A percentile compares a stretch with the other conserved stretches of the same genome.
Conservation (phyloP, 2,113 vertebrate species). For the Cettia cetti region DNA sequence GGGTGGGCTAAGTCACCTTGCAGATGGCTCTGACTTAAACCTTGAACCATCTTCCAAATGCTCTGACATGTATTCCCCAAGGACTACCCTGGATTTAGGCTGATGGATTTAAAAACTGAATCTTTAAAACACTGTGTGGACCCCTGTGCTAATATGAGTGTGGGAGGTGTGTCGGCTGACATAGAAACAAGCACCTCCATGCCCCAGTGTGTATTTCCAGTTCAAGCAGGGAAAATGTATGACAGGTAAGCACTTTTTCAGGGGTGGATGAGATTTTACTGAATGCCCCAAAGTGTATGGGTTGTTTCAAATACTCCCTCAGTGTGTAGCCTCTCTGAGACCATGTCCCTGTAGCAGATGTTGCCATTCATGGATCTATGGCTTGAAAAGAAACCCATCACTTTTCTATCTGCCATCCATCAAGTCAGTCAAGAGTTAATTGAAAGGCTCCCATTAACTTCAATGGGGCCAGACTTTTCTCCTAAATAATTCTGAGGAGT, state of each 20-base stretch:
- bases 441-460: constrained; percentile 46
- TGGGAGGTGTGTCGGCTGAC: not conserved
- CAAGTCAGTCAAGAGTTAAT: constrained; percentile 54
- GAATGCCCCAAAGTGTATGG: not conserved
- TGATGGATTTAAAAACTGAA: not conserved
- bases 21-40: not conserved
- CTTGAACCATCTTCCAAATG: not conserved
- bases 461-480: constrained; percentile 39
- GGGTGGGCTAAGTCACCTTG: not conserved
- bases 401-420: not conserved
- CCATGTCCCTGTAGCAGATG: not conserved
- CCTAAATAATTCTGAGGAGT: constrained; percentile 63
- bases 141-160: not conserved
- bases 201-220: not conserved
- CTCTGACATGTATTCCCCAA: not conserved
- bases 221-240: not conserved
- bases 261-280: not conserved
- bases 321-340: not conserved
- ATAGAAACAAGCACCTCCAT: not conserved
- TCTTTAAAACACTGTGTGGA: not conserved
- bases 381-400: not conserved
- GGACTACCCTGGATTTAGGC: not conserved
- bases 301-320: not conserved
- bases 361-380: not conserved
- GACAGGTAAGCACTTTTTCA: not conserved